phyloP scores from a whole-genome alignment of 2,888 invertebrate species.

The Xestia c-nigrum region DNA sequence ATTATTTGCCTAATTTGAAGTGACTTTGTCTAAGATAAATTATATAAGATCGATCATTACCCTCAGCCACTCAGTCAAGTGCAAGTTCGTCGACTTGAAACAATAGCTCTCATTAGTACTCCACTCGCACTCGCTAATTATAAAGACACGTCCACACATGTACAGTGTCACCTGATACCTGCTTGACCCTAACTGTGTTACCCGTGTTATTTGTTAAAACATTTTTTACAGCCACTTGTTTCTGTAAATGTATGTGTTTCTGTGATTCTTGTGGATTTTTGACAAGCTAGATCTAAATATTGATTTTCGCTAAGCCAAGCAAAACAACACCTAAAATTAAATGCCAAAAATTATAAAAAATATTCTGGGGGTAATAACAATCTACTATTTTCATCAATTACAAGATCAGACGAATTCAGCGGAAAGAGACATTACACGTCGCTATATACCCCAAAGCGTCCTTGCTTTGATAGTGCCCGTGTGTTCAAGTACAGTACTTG shows the following conservation, averaged over 20 bases:
- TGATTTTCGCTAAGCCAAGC: not conserved
- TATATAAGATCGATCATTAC: not conserved
- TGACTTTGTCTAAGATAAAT: not conserved
- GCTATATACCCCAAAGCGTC: not conserved
- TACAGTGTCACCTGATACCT: conserved; percentile 43
- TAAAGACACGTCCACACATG: conserved; percentile 72
- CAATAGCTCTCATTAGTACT: conserved; percentile 81
- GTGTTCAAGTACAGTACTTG: not conserved
- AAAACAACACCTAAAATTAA: not conserved
- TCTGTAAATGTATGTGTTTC: not conserved
- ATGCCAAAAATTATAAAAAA: not conserved
- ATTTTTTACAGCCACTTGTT: not conserved
- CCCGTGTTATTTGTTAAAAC: conserved; percentile 17
- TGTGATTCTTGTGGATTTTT: not conserved
- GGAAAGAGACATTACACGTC: not conserved
- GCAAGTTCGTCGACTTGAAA: conserved; percentile 64
- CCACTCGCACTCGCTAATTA: conserved; percentile 80
- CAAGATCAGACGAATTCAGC: not conserved
- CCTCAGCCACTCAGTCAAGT: conserved; percentile 14
- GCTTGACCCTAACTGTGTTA: conserved; percentile 38
- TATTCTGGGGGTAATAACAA: not conserved
- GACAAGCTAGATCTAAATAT: not conserved
- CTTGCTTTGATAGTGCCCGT: not conserved
- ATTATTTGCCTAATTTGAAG: not conserved
- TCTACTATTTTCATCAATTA: not conserved